Evolutionary conservation across 2,888 invertebrate species (phyloP), one percentile per base, ranked within the genome.

Genomic region (Phengaris alcon): DNA sequence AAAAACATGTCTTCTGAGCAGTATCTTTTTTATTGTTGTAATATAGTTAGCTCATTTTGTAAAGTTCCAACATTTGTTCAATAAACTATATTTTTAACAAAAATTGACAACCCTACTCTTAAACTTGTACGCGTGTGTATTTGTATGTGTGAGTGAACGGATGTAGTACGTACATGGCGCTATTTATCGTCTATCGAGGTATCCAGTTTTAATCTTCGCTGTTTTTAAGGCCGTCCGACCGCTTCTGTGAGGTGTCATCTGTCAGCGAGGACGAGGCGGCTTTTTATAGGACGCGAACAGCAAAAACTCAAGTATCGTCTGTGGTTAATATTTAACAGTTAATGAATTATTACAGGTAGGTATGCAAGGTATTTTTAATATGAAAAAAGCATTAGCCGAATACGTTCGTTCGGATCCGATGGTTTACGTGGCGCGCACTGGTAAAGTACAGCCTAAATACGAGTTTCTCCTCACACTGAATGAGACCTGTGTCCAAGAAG

Each of bases 81-180:
- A 57, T 5, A 57, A 57, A 57, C 57, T n/a, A 57, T 15, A n/a
- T n/a, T n/a, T 9, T 22, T 10, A 44, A 35, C 22, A 4, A 10
- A 44, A 35, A 10, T 35, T 3, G 13, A 64, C 64, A 64, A 64
- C 64, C 48, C 48, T 70, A 51, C 10, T 70, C 10, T 51, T 51
- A 10, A 22, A 51, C 51, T 35, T 35, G 48, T 48, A n/a, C 9
- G 70, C 6, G 70, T 70, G 35, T 64, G 35, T 74, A 2, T 35
- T 79, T 78, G 80, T 74, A 35, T 35, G 79, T 78, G 80, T 81
- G 78, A 80, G 80, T 76, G 85, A 86, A 86, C 89, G 90, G 88
- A 89, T 89, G 88, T 84, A 85, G 85, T 84, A 82, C 81, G 82
- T 80, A 81, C 78, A 80, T 78, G 77, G 75, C 52, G 52, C 72